Evolutionary conservation across 2,797 vertebrate genomes (phyloP), one percentile per base, ranked within the genome.

Genomic region (Melanotaenia parkinsoni): DNA sequence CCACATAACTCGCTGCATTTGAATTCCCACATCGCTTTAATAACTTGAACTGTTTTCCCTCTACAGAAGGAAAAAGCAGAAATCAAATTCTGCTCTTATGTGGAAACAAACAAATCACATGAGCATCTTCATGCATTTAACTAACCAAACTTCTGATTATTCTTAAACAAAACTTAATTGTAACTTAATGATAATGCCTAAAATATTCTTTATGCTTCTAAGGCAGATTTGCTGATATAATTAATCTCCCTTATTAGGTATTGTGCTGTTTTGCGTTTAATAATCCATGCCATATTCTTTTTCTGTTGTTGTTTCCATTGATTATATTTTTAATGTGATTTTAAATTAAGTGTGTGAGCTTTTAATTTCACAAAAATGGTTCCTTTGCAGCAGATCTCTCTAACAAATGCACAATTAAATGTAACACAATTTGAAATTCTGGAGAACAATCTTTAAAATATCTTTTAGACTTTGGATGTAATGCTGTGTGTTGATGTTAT

Each of bases 1-100:
- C 68, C 67, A 66, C 16, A 30, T 75, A 83, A 82, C 72, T 72
- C 24, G 26, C 43, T 73, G 51, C 74, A 72, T 76, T 75, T 88
- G 68, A 82, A 85, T 66, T 79, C 73, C 20, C 28, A 47, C 37
- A 60, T 64, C 58, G 24, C 66, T 74, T 1, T 38, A 70, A 63
- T 65, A 24, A 66, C 67, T 71, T 40, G 22, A 53, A 28, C 43
- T 67, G 47, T 58, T 50, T 37, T 75, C 13, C 38, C 43, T 45
- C 58, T 76, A 12, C 43, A 76, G 51, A 33, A 63, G 47, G 28
- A 53, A 79, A 67, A 53, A 63, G 63, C 53, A 70, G 50, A 37
- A 66, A 51, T 61, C 26, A 38, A 60, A 72, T 64, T 64, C 58
- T 47, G n/a, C 56, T 45, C 40, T 16, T 43, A 13, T 63, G 5